These are phyloP conservation scores for Acromyrmex heyeri DNA, from an alignment of 1,140 invertebrate genomes.

Conservation along the genomic window DNA sequence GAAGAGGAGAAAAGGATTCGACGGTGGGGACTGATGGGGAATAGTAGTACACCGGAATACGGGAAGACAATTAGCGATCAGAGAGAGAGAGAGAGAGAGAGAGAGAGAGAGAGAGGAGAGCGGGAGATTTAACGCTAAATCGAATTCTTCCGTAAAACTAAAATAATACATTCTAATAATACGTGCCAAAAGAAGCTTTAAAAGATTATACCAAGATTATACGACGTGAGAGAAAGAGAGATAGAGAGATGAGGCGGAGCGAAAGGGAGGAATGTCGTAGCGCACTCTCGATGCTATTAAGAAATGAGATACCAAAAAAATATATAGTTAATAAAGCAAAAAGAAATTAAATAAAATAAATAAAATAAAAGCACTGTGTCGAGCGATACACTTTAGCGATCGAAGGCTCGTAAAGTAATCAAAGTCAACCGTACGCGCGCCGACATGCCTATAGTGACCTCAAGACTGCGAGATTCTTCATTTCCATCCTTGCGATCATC, in stretches of 20 bases:
- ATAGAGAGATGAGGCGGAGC: constrained; percentile 1
- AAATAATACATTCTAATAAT: constrained; percentile 85
- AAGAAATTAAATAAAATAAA: constrained; percentile 35
- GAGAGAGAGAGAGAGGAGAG: constrained; percentile 1
- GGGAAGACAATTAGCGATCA: constrained; percentile 61
- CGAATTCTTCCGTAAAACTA: constrained; percentile 83
- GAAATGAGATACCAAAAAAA: constrained; percentile 15
- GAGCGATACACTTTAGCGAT: constrained; percentile 73
- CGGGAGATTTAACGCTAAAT: constrained; percentile 76
- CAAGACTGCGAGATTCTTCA: constrained; percentile 48
- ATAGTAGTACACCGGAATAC: constrained; percentile 23
- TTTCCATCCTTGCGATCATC: background rate
- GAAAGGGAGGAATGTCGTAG: constrained; percentile 44
- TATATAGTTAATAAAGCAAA: constrained; percentile 41
- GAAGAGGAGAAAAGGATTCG: background rate
- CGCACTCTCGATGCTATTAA: constrained; percentile 40
- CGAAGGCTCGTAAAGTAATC: constrained; percentile 71
- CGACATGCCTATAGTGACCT: constrained; percentile 56
- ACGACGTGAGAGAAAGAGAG: constrained; percentile 23
- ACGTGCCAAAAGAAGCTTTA: constrained; percentile 85
- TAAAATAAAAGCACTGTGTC: constrained; percentile 54
- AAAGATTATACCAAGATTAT: constrained; percentile 68
- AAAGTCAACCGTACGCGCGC: constrained; percentile 67
- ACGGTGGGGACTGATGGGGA: background rate
- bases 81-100: constrained; percentile 3